Evolutionary conservation across 2,113 vertebrate genomes (phyloP), one percentile per base, ranked within the genome.

Genomic region (Laterallus jamaicensis): DNA sequence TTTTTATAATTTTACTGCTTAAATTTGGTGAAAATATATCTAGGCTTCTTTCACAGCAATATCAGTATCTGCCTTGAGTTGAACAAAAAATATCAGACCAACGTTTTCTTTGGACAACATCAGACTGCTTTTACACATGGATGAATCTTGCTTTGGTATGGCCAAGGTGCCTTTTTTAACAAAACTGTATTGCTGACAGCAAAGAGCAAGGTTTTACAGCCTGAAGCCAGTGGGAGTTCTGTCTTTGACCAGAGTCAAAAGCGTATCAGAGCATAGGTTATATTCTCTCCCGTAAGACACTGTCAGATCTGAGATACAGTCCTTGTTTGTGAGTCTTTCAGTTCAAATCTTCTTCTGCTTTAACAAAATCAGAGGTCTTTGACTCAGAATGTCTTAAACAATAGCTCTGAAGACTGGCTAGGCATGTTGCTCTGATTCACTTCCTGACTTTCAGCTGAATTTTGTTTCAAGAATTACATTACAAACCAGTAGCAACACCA

Each of bases 181-280:
- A 95, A 62, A 78, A 75, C 32, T 47, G 8, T 67, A 21, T 24
- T 79, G 44, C 83, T 92, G 88, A 74, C 81, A 94, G 88, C 59
- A 93, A 95, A 89, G 70, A 91, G 62, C n/a, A 73, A 44, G 31
- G 50, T 79, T 93, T 94, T 82, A 71, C 42, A 86, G 83, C 58
- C 83, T 69, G 67, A 58, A 96, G 69, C 91, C 69, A 7, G 73
- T 55, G 88, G 77, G 95, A 95, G 50, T 63, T 92, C 55, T 92
- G 67, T 35, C 44, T 95, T 94, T 89, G 89, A 74, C 86, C 74
- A 56, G 54, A 95, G 91, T 89, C 84, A 92, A 56, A 88, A 73
- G 55, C 0, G 0, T 69, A 87, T 89, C 86, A 93, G 74, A 94
- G 81, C 74, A 73, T 47, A 47, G 91, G 92, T 94, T 82, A 69